These are phyloP conservation scores for Charina bottae DNA, from an alignment of 2,113 vertebrate species.

Conservation along the genomic window DNA sequence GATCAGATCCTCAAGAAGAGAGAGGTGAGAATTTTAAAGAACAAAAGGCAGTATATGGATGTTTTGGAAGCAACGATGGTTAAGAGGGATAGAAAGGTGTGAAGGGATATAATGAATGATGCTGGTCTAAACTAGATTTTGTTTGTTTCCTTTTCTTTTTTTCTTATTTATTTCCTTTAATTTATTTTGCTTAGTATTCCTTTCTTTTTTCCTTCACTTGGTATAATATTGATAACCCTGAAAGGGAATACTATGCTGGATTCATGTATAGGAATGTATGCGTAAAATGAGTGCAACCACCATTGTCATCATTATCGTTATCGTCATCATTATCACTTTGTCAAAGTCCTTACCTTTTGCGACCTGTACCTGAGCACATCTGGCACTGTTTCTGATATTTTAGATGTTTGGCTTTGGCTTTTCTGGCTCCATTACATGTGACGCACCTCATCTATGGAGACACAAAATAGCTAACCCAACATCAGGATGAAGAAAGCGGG, in stretches of 20 bases:
- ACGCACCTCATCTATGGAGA: conserved; percentile 45
- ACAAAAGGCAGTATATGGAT: neutral
- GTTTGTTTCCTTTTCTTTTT: neutral
- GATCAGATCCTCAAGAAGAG: neutral
- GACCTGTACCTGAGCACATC: conserved; percentile 49
- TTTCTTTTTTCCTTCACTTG: neutral
- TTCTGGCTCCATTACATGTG: conserved; percentile 38
- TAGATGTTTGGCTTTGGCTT: conserved; percentile 21
- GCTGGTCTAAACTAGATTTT: neutral
- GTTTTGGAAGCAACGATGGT: neutral
- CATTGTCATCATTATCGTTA: neutral
- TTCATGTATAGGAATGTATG: neutral
- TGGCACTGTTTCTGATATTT: conserved; percentile 48
- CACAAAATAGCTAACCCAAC: neutral
- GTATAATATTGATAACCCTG: neutral
- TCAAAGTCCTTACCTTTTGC: conserved; percentile 46
- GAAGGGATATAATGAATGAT: neutral
- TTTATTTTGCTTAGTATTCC: neutral
- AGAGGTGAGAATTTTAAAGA: neutral
- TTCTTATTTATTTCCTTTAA: neutral
- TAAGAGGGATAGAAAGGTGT: neutral
- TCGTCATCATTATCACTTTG: neutral
- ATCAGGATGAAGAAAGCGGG: neutral
- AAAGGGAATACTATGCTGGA: neutral
- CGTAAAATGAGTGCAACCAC: neutral